Conservation (phyloP, 2,113 vertebrate species). For the Oreochromis spilurus region DNA sequence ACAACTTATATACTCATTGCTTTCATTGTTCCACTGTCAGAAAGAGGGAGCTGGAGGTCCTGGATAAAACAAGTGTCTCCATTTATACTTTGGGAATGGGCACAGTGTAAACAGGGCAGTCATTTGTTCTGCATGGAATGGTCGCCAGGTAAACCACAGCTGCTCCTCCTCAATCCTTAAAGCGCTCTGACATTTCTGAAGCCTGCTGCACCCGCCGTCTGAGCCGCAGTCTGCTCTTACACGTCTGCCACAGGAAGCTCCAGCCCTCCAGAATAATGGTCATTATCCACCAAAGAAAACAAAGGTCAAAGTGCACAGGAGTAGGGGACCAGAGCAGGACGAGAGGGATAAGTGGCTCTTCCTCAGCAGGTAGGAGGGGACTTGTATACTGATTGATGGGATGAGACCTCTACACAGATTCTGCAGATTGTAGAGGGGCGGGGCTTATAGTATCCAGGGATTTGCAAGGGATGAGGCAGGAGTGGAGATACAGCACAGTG, state of each 20-base stretch:
- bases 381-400: constrained; percentile 53
- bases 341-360: constrained; percentile 49
- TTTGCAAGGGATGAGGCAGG: neutral
- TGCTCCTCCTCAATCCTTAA: neutral
- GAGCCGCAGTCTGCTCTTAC: constrained; percentile 14
- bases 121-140: constrained; percentile 67
- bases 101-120: constrained; percentile 72
- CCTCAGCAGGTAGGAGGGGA: constrained; percentile 60
- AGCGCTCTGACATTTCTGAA: constrained; percentile 2
- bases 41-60: constrained; percentile 24
- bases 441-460: constrained; percentile 44
- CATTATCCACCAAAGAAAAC: constrained; percentile 41
- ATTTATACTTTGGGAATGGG: constrained; percentile 47
- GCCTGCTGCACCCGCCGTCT: neutral
- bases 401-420: constrained; percentile 12
- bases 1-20: constrained; percentile 63
- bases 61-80: constrained; percentile 45
- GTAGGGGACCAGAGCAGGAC: constrained; percentile 28
- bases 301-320: constrained; percentile 64
- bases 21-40: constrained; percentile 67
- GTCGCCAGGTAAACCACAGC: constrained; percentile 49
- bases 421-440: constrained; percentile 1
- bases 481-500: constrained; percentile 9
- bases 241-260: constrained; percentile 12
- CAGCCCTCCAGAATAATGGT: constrained; percentile 2